Percentiles rank a stretch among this genome's conserved stretches.
phyloP scores from a whole-genome alignment of 2,888 invertebrate species.

The Holacanthella duospinosa region DNA sequence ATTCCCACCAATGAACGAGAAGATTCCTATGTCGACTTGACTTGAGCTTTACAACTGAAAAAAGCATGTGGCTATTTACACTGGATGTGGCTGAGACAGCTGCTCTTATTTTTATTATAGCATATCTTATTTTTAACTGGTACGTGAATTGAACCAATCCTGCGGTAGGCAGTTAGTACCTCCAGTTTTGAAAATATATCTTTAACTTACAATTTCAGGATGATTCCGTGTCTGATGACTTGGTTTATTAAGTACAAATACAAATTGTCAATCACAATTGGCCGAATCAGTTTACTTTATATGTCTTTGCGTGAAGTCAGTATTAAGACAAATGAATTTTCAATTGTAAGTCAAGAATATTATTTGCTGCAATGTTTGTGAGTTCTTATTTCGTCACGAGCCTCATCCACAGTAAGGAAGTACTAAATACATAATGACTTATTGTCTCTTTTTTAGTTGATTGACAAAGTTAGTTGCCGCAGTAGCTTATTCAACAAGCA shows the following conservation, averaged over 20 bases:
- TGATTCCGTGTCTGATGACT: slow-evolving; percentile 63
- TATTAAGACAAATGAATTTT: slow-evolving; percentile 66
- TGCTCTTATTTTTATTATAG: background rate
- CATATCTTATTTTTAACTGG: background rate
- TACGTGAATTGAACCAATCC: background rate
- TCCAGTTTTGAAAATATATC: background rate
- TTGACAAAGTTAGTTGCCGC: slow-evolving; percentile 70
- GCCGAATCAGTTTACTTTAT: slow-evolving; percentile 69
- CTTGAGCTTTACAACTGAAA: no score
- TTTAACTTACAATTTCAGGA: slow-evolving; percentile 47
- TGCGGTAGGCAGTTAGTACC: background rate
- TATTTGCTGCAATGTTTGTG: no score
- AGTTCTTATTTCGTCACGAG: no score
- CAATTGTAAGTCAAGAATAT: slow-evolving; percentile 53
- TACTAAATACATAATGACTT: background rate
- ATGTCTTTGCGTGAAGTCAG: slow-evolving; percentile 68
- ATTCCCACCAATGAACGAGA: no score
- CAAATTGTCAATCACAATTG: slow-evolving; percentile 66
- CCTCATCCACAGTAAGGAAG: no score
- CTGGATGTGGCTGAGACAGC: no score
- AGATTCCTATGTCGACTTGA: no score
- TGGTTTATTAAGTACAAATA: slow-evolving; percentile 71
- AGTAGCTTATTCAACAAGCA: slow-evolving; percentile 82
- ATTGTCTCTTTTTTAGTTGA: slow-evolving; percentile 51
- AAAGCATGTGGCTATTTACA: no score